phyloP scores from a whole-genome alignment of 2,113 vertebrate species.

The Myxocyprinus asiaticus region DNA sequence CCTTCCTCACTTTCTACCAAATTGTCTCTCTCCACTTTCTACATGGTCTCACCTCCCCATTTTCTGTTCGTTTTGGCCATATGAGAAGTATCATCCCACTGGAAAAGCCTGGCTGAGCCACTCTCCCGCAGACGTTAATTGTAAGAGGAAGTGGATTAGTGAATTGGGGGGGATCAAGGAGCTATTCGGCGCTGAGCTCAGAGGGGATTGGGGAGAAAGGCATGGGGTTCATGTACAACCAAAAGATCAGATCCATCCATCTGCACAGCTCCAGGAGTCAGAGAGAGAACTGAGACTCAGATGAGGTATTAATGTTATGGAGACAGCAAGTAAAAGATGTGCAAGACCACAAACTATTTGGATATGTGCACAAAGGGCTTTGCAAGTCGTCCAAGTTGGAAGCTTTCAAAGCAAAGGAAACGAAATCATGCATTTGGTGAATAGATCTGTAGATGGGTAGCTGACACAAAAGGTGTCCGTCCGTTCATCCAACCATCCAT shows the following conservation, averaged over 20 bases:
- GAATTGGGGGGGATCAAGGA: constrained; percentile 34
- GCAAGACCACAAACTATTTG: background rate
- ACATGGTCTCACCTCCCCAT: too few relatives aligned
- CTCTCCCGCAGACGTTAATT: constrained; percentile 34
- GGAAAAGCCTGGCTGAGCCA: constrained; percentile 6
- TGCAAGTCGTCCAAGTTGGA: too few relatives aligned
- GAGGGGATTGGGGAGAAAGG: background rate
- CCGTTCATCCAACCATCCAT: too few relatives aligned
- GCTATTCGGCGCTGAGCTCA: constrained; percentile 22
- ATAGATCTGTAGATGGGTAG: too few relatives aligned
- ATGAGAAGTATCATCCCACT: constrained; percentile 32
- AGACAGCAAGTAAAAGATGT: background rate
- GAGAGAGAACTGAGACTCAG: background rate
- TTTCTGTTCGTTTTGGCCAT: background rate
- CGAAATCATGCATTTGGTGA: background rate
- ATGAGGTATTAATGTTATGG: background rate
- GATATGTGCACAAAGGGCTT: background rate
- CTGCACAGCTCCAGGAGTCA: background rate
- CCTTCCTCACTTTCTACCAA: too few relatives aligned
- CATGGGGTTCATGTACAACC: too few relatives aligned
- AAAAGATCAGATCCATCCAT: constrained; percentile 11
- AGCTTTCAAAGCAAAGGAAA: too few relatives aligned
- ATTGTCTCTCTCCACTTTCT: too few relatives aligned
- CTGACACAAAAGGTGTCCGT: too few relatives aligned
- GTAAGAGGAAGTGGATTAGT: constrained; percentile 34